Percentiles rank a stretch among this genome's conserved stretches.
phyloP scores from a whole-genome alignment of 2,797 vertebrate species.

The Ambastaia sidthimunki region DNA sequence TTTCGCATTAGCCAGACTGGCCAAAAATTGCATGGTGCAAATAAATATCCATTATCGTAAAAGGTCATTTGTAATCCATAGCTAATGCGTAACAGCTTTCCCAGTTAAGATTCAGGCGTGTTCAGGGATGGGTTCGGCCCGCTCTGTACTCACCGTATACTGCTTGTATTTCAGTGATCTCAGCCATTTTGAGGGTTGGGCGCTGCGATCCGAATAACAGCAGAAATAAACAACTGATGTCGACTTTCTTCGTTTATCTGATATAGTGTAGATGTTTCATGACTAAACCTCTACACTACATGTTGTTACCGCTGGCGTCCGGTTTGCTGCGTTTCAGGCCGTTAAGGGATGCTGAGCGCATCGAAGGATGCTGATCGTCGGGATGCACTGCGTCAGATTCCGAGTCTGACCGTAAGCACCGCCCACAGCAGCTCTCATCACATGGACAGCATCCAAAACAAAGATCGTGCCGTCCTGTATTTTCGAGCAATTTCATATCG shows the following conservation, averaged over 20 bases:
- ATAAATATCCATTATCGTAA: background rate
- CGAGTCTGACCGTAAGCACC: conserved; percentile 31
- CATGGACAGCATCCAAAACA: conserved; percentile 11
- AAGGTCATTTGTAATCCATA: background rate
- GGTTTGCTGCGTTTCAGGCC: conserved; percentile 8
- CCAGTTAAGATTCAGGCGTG: background rate
- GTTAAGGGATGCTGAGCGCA: conserved; percentile 48
- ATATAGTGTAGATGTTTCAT: conserved; percentile 8
- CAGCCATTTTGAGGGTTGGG: conserved; percentile 80
- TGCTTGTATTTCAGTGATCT: conserved; percentile 80
- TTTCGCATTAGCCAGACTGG: background rate
- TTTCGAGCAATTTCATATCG: background rate
- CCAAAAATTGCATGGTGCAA: background rate
- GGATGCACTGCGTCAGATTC: conserved; percentile 47
- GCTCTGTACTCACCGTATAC: conserved; percentile 75
- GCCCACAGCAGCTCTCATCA: conserved; percentile 45
- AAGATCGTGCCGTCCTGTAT: background rate
- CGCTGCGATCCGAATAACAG: conserved; percentile 49
- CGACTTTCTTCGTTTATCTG: conserved; percentile 39
- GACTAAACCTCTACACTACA: conserved; percentile 28
- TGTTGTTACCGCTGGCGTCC: background rate
- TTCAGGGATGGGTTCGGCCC: background rate
- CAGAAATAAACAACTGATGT: conserved; percentile 26
- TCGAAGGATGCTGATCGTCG: conserved; percentile 29
- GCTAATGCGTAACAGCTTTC: background rate